Evolutionary conservation across 2,888 invertebrate species (phyloP), one percentile per base, ranked within the genome.

Genomic region (Lithophane semibrunnea): DNA sequence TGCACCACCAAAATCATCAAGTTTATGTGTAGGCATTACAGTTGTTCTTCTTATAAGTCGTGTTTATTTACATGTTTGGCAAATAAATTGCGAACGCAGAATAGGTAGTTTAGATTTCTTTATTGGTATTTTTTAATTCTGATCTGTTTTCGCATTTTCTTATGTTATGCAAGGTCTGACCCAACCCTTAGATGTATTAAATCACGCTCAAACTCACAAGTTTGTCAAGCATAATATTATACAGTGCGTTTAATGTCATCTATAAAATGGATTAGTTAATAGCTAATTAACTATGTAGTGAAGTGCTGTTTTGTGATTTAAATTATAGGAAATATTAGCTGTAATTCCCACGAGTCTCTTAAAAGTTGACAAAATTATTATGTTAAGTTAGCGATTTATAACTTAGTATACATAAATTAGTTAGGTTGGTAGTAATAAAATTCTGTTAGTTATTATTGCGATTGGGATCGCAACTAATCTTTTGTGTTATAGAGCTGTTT

Each of bases 341-440:
- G 16, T 63, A 63, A 61, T 63, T 73, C 24, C 16, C 10, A 10
- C 5, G 0, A 71, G 70, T 71, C 52, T 67, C 49, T 49, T 83
- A 54, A 77, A 60, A 77, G 9, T 82, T 54, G 60, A 65, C 49
- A 49, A 72, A 83, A 24, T 72, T 67, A 83, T 58, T 66, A 21
- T 52, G 60, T 18, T 9, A 18, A 49, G 7, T 9, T 10, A 10
- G 18, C 7, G 16, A 79, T 82, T 82, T 82, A 79, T 63, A 60
- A 56, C 64, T 67, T 24, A 0, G 13, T 79, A 37, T n/a, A n/a
- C n/a, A n/a, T 56, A 68, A 70, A 42, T 60, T 68, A 68, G 37
- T 10, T 58, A 37, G 13, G 4, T 42, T 18, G 3, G 2, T 63
- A 18, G 37, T 67, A 60, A 70, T 71, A 61, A 71, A 67, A 60